phyloP scores from a whole-genome alignment of 2,113 vertebrate genomes.

The Periophthalmodon schlosseri region DNA sequence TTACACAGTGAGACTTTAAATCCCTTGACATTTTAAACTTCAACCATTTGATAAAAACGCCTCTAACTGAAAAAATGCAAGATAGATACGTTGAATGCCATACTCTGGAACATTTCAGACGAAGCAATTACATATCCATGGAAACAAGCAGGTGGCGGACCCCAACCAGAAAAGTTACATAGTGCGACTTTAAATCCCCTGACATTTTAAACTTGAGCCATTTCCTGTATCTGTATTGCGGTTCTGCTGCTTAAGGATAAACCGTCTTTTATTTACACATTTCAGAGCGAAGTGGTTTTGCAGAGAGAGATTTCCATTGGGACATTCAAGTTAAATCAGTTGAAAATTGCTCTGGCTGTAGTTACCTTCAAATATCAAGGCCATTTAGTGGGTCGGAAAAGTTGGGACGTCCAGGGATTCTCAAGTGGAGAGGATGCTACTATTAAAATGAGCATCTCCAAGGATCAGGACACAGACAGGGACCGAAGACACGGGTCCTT shows the following conservation, averaged over 20 bases:
- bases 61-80: no score
- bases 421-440: not conserved
- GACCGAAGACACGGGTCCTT: not conserved
- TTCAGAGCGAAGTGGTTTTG: not conserved
- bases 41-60: no score
- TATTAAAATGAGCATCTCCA: not conserved
- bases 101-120: no score
- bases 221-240: not conserved
- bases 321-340: not conserved
- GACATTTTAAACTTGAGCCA: conserved; percentile 14
- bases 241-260: not conserved
- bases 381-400: not conserved
- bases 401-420: not conserved
- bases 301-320: not conserved
- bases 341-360: conserved; percentile 2
- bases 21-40: conserved; percentile 14
- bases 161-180: no score
- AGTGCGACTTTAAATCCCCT: not conserved
- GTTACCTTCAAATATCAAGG: conserved; percentile 1
- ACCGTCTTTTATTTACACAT: conserved; percentile 30
- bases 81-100: no score
- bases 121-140: no score
- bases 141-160: no score
- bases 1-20: not conserved
- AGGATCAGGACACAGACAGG: no score